Percentiles rank a stretch among this genome's conserved stretches.
Conservation (phyloP, 2,113 vertebrate genomes). For the Apodemus speciosus region DNA sequence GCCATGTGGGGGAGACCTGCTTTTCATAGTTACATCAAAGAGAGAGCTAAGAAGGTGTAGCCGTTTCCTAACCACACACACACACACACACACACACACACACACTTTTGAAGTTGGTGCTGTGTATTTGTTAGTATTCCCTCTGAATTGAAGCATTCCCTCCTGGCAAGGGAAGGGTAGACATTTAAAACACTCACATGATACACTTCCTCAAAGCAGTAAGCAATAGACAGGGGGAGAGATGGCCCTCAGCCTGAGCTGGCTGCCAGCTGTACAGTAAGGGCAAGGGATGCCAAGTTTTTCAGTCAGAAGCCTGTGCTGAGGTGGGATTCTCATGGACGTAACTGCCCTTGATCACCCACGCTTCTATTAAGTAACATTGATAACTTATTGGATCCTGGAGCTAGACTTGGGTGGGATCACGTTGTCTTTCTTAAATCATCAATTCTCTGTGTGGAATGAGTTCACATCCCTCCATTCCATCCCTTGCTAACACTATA, state of each 20-base stretch:
- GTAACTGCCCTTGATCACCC: neutral
- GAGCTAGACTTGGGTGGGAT: neutral
- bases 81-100: too few relatives aligned
- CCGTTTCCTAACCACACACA: neutral
- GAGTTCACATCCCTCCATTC: fast-evolving
- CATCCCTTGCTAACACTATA: fast-evolving
- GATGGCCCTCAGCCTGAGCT: neutral
- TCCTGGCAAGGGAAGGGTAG: neutral
- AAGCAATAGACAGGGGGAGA: neutral
- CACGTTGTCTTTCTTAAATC: neutral
- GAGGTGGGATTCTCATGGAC: neutral
- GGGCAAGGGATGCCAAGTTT: neutral
- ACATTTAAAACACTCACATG: neutral
- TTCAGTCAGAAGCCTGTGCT: neutral
- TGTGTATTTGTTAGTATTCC: neutral
- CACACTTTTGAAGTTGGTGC: neutral
- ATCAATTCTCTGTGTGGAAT: neutral
- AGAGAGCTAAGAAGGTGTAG: neutral
- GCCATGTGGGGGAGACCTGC: neutral
- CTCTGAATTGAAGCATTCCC: neutral
- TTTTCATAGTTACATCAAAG: neutral
- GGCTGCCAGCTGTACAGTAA: neutral
- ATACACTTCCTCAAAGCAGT: neutral
- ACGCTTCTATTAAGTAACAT: neutral
- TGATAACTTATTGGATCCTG: neutral